phyloP scores from a whole-genome alignment of 2,113 vertebrate genomes.

The Rana temporaria region DNA sequence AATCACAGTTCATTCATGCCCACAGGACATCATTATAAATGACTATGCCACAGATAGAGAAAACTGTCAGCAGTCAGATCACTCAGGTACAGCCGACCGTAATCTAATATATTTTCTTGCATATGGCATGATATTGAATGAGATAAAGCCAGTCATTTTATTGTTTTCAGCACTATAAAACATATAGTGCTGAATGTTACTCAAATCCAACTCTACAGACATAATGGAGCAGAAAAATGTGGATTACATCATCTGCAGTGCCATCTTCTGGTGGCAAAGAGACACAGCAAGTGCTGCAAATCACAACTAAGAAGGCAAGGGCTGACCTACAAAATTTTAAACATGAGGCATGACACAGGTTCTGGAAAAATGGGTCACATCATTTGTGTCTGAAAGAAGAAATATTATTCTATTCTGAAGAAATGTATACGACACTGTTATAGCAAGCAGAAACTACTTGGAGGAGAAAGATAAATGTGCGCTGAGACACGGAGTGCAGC shows the following conservation, averaged over 20 bases:
- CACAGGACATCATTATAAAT: too few relatives aligned
- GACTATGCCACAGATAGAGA: too few relatives aligned
- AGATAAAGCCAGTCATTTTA: too few relatives aligned
- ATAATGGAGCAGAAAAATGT: not conserved
- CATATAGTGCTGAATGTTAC: too few relatives aligned
- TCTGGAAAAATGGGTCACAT: slow-evolving; percentile 42
- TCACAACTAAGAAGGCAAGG: slow-evolving; percentile 18
- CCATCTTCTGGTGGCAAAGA: not conserved
- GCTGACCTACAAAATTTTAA: slow-evolving; percentile 36
- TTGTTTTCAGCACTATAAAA: too few relatives aligned
- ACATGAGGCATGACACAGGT: slow-evolving; percentile 34
- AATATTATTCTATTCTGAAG: slow-evolving; percentile 31
- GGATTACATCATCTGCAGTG: not conserved
- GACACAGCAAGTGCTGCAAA: not conserved
- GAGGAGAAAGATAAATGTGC: slow-evolving; percentile 18
- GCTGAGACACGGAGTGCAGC: not conserved
- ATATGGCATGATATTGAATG: too few relatives aligned
- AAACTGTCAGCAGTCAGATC: too few relatives aligned
- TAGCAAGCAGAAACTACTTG: slow-evolving; percentile 22
- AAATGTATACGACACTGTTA: slow-evolving; percentile 17
- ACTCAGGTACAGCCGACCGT: too few relatives aligned
- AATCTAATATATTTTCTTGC: too few relatives aligned
- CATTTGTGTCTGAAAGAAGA: slow-evolving; percentile 1
- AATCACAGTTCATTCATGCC: too few relatives aligned
- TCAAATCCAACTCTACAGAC: too few relatives aligned